These are phyloP conservation scores for Sinocyclocheilus rhinocerous DNA, from an alignment of 2,113 vertebrate genomes.

Conservation along the genomic window DNA sequence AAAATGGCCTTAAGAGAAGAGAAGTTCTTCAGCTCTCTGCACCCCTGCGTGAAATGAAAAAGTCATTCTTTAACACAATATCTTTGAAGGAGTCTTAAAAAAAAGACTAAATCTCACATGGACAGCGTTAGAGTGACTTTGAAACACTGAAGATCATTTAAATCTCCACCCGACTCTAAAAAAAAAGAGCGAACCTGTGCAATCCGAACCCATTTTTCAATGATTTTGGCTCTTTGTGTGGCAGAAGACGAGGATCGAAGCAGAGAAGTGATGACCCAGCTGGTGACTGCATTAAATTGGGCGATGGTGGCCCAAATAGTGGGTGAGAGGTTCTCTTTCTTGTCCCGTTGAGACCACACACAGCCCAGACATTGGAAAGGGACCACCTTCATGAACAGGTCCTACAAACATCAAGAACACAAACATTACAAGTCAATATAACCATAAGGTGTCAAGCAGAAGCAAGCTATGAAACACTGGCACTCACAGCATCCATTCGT, in stretches of 20 bases:
- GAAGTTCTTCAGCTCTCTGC: constrained; percentile 83
- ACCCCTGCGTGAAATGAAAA: constrained; percentile 70
- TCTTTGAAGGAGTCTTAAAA: too few relatives aligned
- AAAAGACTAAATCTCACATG: too few relatives aligned
- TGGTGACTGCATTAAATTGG: constrained; percentile 85
- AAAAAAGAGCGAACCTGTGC: constrained; percentile 76
- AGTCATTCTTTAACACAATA: background rate
- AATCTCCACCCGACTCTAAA: background rate
- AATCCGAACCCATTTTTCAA: constrained; percentile 87
- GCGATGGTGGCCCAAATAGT: constrained; percentile 85
- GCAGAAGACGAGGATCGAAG: constrained; percentile 65
- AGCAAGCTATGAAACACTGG: background rate
- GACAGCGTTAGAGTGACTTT: background rate
- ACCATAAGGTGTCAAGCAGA: background rate
- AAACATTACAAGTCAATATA: background rate
- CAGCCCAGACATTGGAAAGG: constrained; percentile 88
- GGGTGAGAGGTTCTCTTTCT: constrained; percentile 81
- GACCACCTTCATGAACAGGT: constrained; percentile 80
- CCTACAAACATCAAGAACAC: constrained; percentile 66
- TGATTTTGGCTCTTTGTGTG: constrained; percentile 76
- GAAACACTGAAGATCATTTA: background rate
- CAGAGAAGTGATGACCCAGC: constrained; percentile 82
- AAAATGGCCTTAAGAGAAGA: constrained; percentile 86
- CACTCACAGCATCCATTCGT: constrained; percentile 78
- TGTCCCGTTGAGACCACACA: constrained; percentile 88